Evolutionary conservation across 2,888 invertebrate species (phyloP).

Genomic region (Hipparchia sbordonii): DNA sequence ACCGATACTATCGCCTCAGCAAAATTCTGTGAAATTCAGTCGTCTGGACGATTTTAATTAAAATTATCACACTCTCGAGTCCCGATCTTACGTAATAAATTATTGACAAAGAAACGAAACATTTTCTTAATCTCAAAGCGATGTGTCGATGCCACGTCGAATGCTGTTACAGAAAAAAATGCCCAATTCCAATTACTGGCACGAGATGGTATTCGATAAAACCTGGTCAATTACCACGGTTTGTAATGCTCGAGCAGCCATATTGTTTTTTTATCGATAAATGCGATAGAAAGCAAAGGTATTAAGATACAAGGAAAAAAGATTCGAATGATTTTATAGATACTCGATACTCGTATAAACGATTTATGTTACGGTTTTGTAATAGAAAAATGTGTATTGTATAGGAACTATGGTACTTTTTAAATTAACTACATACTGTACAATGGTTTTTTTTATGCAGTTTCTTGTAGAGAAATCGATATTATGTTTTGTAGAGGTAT

Average conservation of each 20-base stretch:
- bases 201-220: conserved; percentile 42
- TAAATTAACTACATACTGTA: neutral
- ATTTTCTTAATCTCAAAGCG: conserved; percentile 28
- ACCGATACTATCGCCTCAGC: neutral
- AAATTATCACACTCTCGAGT: conserved; percentile 5
- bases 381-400: conserved; percentile 16
- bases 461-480: neutral
- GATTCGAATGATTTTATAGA: conserved; percentile 19
- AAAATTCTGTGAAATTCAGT: too few species aligned
- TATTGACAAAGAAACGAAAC: conserved; percentile 13
- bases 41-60: neutral
- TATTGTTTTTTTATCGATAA: conserved; percentile 40
- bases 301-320: conserved; percentile 32
- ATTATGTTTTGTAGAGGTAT: neutral
- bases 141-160: conserved; percentile 33
- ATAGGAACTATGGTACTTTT: neutral
- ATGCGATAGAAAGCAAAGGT: conserved; percentile 40
- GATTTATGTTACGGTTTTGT: conserved; percentile 13
- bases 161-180: conserved; percentile 36
- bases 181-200: conserved; percentile 42
- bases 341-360: neutral
- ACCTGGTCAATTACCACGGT: conserved; percentile 42
- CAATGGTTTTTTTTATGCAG: neutral
- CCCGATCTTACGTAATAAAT: conserved; percentile 20
- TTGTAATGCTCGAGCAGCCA: conserved; percentile 41